Conservation (phyloP, 2,888 invertebrate genomes). For the Opisthograptis luteolata region DNA sequence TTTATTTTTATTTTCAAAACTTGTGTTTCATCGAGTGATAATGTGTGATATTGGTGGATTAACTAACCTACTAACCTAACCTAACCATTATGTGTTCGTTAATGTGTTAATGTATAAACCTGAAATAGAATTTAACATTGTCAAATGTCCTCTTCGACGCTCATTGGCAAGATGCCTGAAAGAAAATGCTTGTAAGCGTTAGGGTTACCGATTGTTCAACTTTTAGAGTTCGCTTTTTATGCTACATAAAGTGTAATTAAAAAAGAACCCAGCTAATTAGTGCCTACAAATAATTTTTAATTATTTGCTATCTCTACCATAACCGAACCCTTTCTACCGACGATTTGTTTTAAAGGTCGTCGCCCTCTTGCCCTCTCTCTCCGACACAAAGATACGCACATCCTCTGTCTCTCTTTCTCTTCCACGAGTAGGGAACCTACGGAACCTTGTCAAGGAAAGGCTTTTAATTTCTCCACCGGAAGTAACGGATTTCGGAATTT, state of each 20-base stretch:
- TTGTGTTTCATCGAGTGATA: no score
- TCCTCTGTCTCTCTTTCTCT: slow-evolving; percentile 55
- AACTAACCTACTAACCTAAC: no score
- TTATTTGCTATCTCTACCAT: slow-evolving; percentile 67
- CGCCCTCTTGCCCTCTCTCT: slow-evolving; percentile 69
- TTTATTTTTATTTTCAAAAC: no score
- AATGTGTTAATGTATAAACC: no score
- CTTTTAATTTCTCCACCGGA: slow-evolving; percentile 72
- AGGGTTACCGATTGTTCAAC: no score
- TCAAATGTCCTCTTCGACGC: no score
- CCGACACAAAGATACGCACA: slow-evolving; percentile 50
- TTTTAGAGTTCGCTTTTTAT: no score
- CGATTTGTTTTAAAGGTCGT: slow-evolving; percentile 84
- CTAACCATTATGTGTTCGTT: no score
- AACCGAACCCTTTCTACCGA: slow-evolving; percentile 79
- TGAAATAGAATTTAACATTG: no score
- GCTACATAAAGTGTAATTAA: slow-evolving; percentile 25
- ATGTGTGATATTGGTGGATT: no score
- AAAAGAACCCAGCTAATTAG: slow-evolving; percentile 30
- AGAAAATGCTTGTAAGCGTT: no score
- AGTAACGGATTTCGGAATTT: slow-evolving; percentile 58
- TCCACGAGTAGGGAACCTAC: slow-evolving; percentile 71
- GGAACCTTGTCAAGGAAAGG: slow-evolving; percentile 67
- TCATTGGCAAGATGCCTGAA: no score
- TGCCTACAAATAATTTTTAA: slow-evolving; percentile 41